Evolutionary conservation across 1,140 invertebrate genomes (phyloP).

Genomic region (Hylaeus anthracinus): DNA sequence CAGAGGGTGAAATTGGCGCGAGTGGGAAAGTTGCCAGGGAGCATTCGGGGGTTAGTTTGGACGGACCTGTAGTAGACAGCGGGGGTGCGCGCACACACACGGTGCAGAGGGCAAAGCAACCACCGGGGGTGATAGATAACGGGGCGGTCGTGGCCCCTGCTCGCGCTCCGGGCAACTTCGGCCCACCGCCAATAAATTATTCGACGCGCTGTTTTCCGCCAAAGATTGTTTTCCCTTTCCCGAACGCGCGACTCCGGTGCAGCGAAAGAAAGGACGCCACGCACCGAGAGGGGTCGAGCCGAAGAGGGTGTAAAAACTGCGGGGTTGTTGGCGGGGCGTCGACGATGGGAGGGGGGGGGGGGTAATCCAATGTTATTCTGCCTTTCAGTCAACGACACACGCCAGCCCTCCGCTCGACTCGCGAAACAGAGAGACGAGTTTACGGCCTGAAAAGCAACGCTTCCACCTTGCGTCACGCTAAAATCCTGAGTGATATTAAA

Average conservation of each 20-base stretch:
- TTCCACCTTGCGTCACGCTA: background rate
- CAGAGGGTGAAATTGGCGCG: background rate
- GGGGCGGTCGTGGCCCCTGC: conserved; percentile 28
- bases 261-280: conserved; percentile 25
- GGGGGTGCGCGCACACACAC: background rate
- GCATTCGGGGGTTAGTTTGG: conserved; percentile 12
- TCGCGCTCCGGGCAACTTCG: conserved; percentile 44
- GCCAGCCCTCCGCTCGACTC: conserved; percentile 10
- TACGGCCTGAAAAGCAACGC: background rate
- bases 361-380: conserved; percentile 60
- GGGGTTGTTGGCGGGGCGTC: conserved; percentile 28
- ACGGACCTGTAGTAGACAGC: conserved; percentile 25
- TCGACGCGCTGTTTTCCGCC: conserved; percentile 63
- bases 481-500: background rate
- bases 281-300: background rate
- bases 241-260: background rate
- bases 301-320: conserved; percentile 43
- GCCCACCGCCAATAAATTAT: conserved; percentile 62
- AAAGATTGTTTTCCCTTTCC: conserved; percentile 62
- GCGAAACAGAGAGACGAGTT: background rate
- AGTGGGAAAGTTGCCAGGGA: background rate
- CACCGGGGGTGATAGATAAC: conserved; percentile 55
- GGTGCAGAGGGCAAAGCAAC: background rate
- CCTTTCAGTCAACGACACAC: conserved; percentile 44
- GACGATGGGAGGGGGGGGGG: conserved; percentile 27